phyloP scores from a whole-genome alignment of 2,888 invertebrate species.

The Meteorus colon region DNA sequence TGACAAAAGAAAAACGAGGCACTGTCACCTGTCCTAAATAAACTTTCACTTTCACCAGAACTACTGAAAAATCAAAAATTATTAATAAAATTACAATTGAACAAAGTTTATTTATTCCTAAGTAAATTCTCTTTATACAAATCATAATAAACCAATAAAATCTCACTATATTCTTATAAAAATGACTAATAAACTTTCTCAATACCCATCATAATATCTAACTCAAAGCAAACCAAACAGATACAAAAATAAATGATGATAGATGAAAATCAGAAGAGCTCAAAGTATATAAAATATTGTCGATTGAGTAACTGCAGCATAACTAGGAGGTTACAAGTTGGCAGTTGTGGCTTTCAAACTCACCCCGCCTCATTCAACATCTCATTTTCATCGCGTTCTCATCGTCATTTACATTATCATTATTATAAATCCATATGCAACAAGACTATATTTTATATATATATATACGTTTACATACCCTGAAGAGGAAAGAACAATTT shows the following conservation, averaged over 20 bases:
- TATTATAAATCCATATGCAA: slow-evolving; percentile 51
- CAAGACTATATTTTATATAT: slow-evolving; percentile 32
- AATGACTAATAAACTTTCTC: too few relatives aligned
- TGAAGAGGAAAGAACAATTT: slow-evolving; percentile 42
- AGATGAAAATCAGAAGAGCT: slow-evolving; percentile 22
- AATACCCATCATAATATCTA: too few relatives aligned
- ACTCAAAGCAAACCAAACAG: not conserved
- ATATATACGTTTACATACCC: not conserved
- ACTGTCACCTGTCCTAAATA: too few relatives aligned
- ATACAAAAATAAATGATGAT: slow-evolving; percentile 14
- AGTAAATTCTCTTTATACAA: too few relatives aligned
- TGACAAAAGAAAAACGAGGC: too few relatives aligned
- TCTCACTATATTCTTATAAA: too few relatives aligned
- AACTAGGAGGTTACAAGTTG: slow-evolving; percentile 59
- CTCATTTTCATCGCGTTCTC: slow-evolving; percentile 12
- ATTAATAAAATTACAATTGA: too few relatives aligned
- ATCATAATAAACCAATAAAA: too few relatives aligned
- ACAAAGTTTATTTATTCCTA: too few relatives aligned
- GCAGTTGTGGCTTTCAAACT: slow-evolving; percentile 46
- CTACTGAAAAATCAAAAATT: too few relatives aligned
- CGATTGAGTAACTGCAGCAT: slow-evolving; percentile 58
- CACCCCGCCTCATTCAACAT: slow-evolving; percentile 50
- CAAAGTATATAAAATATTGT: slow-evolving; percentile 20
- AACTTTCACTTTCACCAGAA: too few relatives aligned
- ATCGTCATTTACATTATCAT: slow-evolving; percentile 36